These are phyloP conservation scores for Lordiphosa stackelbergi DNA, from an alignment of 1,140 invertebrate genomes.

Conservation along the genomic window DNA sequence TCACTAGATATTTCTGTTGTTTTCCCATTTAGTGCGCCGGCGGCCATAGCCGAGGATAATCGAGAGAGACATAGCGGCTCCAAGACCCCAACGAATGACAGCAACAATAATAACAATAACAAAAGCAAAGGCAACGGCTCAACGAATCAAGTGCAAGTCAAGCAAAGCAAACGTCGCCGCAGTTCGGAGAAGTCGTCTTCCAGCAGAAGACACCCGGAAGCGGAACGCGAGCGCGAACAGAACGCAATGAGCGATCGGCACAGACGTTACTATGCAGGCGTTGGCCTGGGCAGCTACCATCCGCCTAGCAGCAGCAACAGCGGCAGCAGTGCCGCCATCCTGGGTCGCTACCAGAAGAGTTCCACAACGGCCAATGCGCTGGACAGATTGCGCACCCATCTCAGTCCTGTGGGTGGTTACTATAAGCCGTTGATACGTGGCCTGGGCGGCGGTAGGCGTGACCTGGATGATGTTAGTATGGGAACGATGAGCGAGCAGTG, in stretches of 20 bases:
- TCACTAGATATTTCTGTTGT: slow-evolving; percentile 21
- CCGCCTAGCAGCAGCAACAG: slow-evolving; percentile 16
- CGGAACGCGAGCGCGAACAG: slow-evolving; percentile 32
- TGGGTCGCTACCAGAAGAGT: slow-evolving; percentile 68
- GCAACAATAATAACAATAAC: slow-evolving; percentile 31
- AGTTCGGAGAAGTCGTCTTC: slow-evolving; percentile 57
- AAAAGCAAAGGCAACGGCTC: slow-evolving; percentile 28
- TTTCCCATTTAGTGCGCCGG: slow-evolving; percentile 41
- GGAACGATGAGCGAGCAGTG: slow-evolving; percentile 17
- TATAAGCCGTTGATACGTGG: slow-evolving; percentile 73
- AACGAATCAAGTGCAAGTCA: slow-evolving; percentile 22
- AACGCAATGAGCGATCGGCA: slow-evolving; percentile 70
- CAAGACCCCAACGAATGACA: slow-evolving; percentile 65
- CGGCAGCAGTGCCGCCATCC: slow-evolving; percentile 22
- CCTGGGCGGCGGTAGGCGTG: slow-evolving; percentile 47
- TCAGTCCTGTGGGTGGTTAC: slow-evolving; percentile 73
- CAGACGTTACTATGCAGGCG: slow-evolving; percentile 67
- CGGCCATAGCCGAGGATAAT: slow-evolving; percentile 48
- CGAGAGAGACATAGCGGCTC: slow-evolving; percentile 40
- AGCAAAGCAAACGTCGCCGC: slow-evolving; percentile 55
- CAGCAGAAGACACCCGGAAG: slow-evolving; percentile 53
- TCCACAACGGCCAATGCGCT: slow-evolving; percentile 68
- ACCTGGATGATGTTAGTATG: slow-evolving; percentile 73
- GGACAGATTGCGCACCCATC: slow-evolving; percentile 70
- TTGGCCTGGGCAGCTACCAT: slow-evolving; percentile 37